Evolutionary conservation across 2,888 invertebrate species (phyloP), one percentile per base, ranked within the genome.

Genomic region (Clanis bilineata): DNA sequence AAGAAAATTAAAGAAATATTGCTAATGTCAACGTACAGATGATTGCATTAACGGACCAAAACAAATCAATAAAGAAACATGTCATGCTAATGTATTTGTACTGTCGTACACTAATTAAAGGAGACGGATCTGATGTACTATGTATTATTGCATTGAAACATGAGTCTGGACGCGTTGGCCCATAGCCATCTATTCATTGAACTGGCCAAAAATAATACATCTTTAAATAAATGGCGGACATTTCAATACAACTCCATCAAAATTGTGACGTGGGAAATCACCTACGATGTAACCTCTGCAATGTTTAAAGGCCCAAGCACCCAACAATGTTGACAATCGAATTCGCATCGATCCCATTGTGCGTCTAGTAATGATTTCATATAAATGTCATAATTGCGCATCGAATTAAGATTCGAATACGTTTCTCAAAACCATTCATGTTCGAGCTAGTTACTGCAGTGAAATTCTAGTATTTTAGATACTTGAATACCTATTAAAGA

Each of bases 191-290:
- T 25, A 62, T 63, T 58, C 60, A 64, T 67, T 64, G 60, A 68
- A 66, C 66, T 62, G 60, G 65, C 63, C 56, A 56, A 59, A 62
- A 65, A 66, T 66, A 70, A 67, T 63, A 60, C 60, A 51, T 59
- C 57, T 55, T 57, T 58, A 63, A 63, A 65, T 62, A 62, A 64
- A 59, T 57, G 32, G 25, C 56, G 43, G 51, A 56, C 56, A 55
- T 60, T 44, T 67, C 18, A 51, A 18, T 51, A 32, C 47, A 28
- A 44, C 45, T 45, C 45, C 10, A 51, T 51, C 32, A 51, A 32
- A 51, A 22, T 23, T 23, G 44, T 44, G 44, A 44, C 22, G 18
- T 12, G 51, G 1, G 28, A 18, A 18, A 18, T 36, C 36, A 36
- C 36, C 9, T 3, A 9, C 32, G 2, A 36, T 12, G 36, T 36